Percentiles rank a stretch among this genome's conserved stretches.
Evolutionary conservation across 2,797 vertebrate genomes (phyloP).

Genomic region (Anguilla pacifica): DNA sequence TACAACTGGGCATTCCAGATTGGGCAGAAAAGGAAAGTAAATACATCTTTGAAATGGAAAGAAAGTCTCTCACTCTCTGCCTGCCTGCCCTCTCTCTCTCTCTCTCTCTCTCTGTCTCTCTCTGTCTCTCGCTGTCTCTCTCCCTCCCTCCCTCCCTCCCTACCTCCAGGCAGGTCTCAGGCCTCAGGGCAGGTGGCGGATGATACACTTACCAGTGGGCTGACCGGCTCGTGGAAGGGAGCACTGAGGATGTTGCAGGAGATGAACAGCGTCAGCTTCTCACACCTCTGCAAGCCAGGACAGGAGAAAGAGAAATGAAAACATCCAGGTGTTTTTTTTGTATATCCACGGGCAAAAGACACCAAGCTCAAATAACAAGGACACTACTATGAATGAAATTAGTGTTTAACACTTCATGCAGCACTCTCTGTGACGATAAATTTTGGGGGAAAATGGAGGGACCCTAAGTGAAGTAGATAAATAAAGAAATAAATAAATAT

Average conservation of each 20-base stretch:
- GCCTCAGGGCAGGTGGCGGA: not conserved
- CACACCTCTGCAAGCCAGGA: slow-evolving; percentile 83
- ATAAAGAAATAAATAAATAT: not conserved
- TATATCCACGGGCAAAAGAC: not conserved
- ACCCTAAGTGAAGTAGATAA: not conserved
- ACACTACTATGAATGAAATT: not conserved
- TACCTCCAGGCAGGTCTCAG: not conserved
- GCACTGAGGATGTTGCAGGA: slow-evolving; percentile 90
- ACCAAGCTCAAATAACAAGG: not conserved
- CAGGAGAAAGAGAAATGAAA: slow-evolving; percentile 24
- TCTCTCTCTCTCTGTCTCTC: not conserved
- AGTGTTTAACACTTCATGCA: not conserved
- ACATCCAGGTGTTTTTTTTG: too few species aligned
- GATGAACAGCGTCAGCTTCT: slow-evolving; percentile 88
- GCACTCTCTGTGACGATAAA: not conserved
- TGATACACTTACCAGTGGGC: slow-evolving; percentile 84
- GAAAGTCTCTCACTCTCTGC: not conserved
- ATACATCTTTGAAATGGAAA: not conserved
- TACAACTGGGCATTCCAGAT: not conserved
- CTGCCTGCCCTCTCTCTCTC: not conserved
- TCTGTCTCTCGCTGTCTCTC: too few species aligned
- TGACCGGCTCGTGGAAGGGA: slow-evolving; percentile 97
- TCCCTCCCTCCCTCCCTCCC: not conserved
- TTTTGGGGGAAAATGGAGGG: not conserved
- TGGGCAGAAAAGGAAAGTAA: not conserved